Conservation (phyloP, 53 echinoderm and acorn worm species). For the Hippasteria phrygiana region DNA sequence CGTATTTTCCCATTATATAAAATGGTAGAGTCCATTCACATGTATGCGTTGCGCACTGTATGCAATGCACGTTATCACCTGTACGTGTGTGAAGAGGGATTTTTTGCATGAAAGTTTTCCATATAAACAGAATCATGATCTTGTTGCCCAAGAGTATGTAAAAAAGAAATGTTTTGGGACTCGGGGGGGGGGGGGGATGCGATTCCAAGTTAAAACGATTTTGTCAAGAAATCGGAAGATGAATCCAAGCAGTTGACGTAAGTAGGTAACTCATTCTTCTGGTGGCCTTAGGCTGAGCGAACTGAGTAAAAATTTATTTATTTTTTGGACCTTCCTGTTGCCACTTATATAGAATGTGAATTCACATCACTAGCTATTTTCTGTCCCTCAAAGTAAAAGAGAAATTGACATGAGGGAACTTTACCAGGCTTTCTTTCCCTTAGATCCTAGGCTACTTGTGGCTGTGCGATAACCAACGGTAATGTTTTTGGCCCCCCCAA, state of each 20-base stretch:
- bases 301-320: neutral
- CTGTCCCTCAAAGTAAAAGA: neutral
- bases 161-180: neutral
- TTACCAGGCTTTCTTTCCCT: neutral
- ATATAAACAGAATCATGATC: neutral
- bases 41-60: no score
- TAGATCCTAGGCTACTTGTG: neutral
- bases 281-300: neutral
- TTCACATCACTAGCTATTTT: neutral
- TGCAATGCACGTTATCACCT: no score
- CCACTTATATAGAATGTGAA: no score
- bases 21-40: no score
- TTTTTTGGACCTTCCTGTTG: no score
- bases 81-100: no score
- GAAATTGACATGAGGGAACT: neutral
- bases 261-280: neutral
- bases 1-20: no score
- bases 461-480: neutral
- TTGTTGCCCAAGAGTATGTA: neutral
- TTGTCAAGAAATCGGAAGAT: neutral
- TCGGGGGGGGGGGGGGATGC: no score
- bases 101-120: neutral
- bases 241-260: neutral
- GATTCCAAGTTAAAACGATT: neutral
- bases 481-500: neutral